phyloP scores from a whole-genome alignment of 2,888 invertebrate genomes.

The Acronicta leporina region DNA sequence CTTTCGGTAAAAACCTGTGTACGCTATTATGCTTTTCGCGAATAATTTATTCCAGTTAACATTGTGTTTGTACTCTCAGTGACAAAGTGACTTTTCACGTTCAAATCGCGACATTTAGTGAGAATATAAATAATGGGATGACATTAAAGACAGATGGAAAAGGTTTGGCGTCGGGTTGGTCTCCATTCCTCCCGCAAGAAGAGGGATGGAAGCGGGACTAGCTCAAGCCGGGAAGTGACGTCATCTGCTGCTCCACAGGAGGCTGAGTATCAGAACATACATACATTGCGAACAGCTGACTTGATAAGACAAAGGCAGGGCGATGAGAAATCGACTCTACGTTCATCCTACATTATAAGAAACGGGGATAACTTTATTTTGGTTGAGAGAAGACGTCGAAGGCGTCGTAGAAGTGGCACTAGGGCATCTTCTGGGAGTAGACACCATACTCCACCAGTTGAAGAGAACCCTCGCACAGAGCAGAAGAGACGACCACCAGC shows the following conservation, averaged over 20 bases:
- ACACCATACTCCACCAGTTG: constrained; percentile 84
- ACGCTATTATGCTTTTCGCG: constrained; percentile 16
- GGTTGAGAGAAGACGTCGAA: constrained; percentile 83
- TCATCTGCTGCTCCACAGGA: constrained; percentile 75
- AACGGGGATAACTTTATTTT: constrained; percentile 87
- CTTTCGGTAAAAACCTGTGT: constrained; percentile 46
- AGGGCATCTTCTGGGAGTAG: constrained; percentile 83
- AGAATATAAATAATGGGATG: constrained; percentile 86
- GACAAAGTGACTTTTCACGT: constrained; percentile 39
- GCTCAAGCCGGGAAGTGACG: constrained; percentile 83
- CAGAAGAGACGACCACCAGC: constrained; percentile 86
- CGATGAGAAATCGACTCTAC: constrained; percentile 85
- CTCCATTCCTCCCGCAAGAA: constrained; percentile 89
- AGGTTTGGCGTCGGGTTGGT: constrained; percentile 89
- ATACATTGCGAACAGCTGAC: constrained; percentile 86
- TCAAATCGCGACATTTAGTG: constrained; percentile 44
- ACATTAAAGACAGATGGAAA: constrained; percentile 87
- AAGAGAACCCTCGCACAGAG: constrained; percentile 80
- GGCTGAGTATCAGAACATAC: constrained; percentile 87
- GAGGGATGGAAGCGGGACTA: constrained; percentile 88
- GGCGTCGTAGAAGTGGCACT: constrained; percentile 84
- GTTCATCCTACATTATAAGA: constrained; percentile 85
- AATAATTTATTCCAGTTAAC: constrained; percentile 30
- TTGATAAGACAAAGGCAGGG: constrained; percentile 86
- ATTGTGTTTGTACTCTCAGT: constrained; percentile 37